Base-by-base conservation (phyloP, 1,140 invertebrate genomes). In the Colletes gigas region DNA sequence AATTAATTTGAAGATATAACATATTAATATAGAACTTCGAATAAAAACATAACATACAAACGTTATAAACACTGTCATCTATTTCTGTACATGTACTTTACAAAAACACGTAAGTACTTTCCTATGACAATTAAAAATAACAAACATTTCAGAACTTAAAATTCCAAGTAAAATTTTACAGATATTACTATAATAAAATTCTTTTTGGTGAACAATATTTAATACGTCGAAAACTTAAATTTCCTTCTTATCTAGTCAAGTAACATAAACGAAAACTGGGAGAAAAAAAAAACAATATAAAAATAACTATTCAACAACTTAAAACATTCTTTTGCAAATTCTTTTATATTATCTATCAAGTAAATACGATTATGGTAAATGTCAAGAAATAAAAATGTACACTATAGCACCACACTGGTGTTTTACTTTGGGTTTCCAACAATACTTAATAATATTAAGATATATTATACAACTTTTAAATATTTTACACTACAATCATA, bases 41-140 rank as follows among this genome's bases (percentile, higher is more conserved):
- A 78, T 71, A 54, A 41, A 70, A 70, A 70, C 68, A 55, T 70
- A 77, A 77, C 21, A 14, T 77, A 62, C 14, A 63, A 80, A 67
- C 21, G 21, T 74, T n/a, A 66, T n/a, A 79, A 73, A 73, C 73
- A 79, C 52, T 79, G 41, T 39, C 5, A 47, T 59, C 17, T 9
- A 74, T 50, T 80, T 60, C 41, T 75, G 21, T 52, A 66, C 55
- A 67, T 52, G 52, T 30, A 78, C 41, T 70, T 78, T 78, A 71
- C 21, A 54, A 78, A 78, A 55, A 71, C 12, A 19, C 60, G 14
- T 66, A 79, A 52, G 14, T 41, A 67, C 39, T 14, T 17, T 50
- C 15, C 59, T 52, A n/a, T 14, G n/a, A 41, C 44, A 72, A 21
- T 21, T 63, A 21, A 41, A 72, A 2, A 15, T 47, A 44, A 44